Conservation (phyloP, 2,888 invertebrate species). For the Diploptera punctata region DNA sequence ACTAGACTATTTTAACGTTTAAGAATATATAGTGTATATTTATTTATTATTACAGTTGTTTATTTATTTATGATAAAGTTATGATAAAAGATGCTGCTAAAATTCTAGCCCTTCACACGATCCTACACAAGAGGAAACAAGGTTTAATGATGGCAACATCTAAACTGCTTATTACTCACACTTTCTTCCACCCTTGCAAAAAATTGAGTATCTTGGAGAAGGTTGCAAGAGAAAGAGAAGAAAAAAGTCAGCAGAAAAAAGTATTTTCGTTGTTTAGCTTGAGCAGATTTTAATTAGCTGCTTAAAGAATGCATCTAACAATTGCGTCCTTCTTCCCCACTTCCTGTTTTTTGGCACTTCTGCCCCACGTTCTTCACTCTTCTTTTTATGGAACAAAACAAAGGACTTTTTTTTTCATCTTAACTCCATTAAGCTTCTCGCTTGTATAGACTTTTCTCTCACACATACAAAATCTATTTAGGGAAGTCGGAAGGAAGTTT, state of each 20-base stretch:
- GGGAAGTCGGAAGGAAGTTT: background rate
- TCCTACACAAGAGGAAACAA: too few relatives aligned
- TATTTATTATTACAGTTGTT: too few relatives aligned
- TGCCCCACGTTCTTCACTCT: background rate
- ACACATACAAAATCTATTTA: conserved; percentile 25
- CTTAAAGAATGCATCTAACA: conserved; percentile 33
- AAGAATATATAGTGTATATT: too few relatives aligned
- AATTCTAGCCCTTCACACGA: too few relatives aligned
- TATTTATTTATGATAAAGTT: too few relatives aligned
- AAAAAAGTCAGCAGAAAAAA: conserved; percentile 25
- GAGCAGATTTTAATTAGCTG: conserved; percentile 42
- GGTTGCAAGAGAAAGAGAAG: background rate
- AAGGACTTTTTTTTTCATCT: conserved; percentile 35
- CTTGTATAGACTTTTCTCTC: conserved; percentile 32
- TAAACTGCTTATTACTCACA: conserved; percentile 19
- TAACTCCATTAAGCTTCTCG: conserved; percentile 33
- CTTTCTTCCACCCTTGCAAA: conserved; percentile 1
- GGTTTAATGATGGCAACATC: conserved; percentile 16
- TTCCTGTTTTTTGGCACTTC: background rate
- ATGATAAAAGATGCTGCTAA: too few relatives aligned
- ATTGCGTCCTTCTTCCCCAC: conserved; percentile 12
- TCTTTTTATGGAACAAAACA: conserved; percentile 15
- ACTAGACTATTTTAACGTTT: too few relatives aligned
- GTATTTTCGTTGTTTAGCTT: conserved; percentile 37
- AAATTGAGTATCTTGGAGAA: conserved; percentile 20